phyloP scores from a whole-genome alignment of 2,797 vertebrate species.

The Leptatherina wallacei region DNA sequence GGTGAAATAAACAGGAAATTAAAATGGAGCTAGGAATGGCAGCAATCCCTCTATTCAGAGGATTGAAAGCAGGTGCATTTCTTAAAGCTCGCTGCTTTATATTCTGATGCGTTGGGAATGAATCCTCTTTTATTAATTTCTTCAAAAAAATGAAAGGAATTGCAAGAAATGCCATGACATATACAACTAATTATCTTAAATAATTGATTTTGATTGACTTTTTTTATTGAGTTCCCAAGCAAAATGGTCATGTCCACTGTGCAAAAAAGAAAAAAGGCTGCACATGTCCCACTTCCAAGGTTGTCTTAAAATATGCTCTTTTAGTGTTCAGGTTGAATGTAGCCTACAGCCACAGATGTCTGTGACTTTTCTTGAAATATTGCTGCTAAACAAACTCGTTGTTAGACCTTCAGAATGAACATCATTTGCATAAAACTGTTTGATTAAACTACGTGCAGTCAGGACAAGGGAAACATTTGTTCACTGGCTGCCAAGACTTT shows the following conservation, averaged over 20 bases:
- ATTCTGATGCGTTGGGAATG: constrained; percentile 58
- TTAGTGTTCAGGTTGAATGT: constrained; percentile 31
- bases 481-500: constrained; percentile 4
- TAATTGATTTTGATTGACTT: too few relatives aligned
- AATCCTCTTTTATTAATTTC: constrained; percentile 60
- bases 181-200: neutral
- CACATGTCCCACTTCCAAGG: neutral
- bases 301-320: constrained; percentile 19
- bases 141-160: constrained; percentile 39
- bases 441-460: constrained; percentile 52
- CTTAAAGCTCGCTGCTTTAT: constrained; percentile 62
- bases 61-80: constrained; percentile 69
- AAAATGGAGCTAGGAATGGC: constrained; percentile 75
- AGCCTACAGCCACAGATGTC: constrained; percentile 35
- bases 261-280: constrained; percentile 7
- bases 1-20: constrained; percentile 81
- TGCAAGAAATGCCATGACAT: constrained; percentile 24
- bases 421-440: constrained; percentile 64
- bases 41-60: constrained; percentile 69
- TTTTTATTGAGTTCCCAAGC: constrained; percentile 16
- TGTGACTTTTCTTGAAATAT: constrained; percentile 37
- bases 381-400: constrained; percentile 49
- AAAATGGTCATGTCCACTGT: constrained; percentile 1
- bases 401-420: constrained; percentile 55
- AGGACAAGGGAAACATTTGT: constrained; percentile 44